Evolutionary conservation across 2,113 vertebrate genomes (phyloP), one percentile per base, ranked within the genome.

Genomic region (Balaeniceps rex): DNA sequence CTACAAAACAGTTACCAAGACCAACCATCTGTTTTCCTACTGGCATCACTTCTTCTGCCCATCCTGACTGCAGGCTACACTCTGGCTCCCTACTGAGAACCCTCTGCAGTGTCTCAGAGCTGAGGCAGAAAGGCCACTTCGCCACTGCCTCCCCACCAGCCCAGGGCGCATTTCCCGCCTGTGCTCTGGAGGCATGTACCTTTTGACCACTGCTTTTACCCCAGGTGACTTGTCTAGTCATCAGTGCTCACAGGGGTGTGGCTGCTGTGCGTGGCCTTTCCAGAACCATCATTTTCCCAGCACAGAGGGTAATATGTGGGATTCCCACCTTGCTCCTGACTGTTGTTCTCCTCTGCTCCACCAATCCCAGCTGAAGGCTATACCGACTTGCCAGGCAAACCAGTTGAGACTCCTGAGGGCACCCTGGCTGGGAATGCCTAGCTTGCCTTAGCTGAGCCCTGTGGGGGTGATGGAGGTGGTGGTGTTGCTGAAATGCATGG

Each of bases 381-480:
- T 26, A 44, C 9, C 1, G 4, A 71, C n/a, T 44, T 22, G 7
- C n/a, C 49, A 64, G 28, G 33, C 6, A 86, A 83, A 38, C 14
- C 19, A n/a, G 14, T 2, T 25, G 19, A 69, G 95, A 65, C 3
- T 78, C 34, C 51, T 15, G 29, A 38, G 36, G 74, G 14, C n/a
- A 42, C n/a, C 40, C 3, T 15, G 40, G 4, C 23, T 93, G 34
- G 61, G 38, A 81, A 60, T 60, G n/a, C 19, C 33, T 26, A 15
- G 3, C 26, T 74, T 69, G n/a, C 29, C 40, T 92, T 38, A 82
- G 51, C 21, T 47, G 46, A 88, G 33, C 13, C 23, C 13, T 3
- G 0, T 5, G 21, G 34, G 7, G 1, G 12, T 54, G 15, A n/a
- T 19, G 36, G 38, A 85, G 1, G 3, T 69, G 38, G 3, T 69